phyloP scores from a whole-genome alignment of 2,797 vertebrate species.

The Pristis pectinata region DNA sequence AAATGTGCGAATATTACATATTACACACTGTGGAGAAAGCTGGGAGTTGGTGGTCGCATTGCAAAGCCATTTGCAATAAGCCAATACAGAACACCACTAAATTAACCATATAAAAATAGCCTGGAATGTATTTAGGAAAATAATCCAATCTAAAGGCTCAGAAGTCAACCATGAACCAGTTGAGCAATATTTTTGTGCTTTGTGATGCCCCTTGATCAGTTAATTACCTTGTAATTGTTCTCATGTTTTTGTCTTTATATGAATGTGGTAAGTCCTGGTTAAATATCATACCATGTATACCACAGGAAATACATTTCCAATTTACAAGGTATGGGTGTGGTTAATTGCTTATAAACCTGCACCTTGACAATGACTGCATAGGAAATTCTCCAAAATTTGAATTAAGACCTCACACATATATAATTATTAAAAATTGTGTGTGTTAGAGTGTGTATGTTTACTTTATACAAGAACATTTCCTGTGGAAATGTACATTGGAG shows the following conservation, averaged over 20 bases:
- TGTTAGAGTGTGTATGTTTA: background rate
- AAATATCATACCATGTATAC: background rate
- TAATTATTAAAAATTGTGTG: background rate
- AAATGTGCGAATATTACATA: no score
- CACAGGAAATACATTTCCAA: background rate
- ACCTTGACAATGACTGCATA: background rate
- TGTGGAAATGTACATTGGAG: background rate
- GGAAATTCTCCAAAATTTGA: background rate
- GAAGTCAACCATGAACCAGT: background rate
- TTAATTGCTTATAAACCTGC: background rate
- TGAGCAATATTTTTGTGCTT: background rate
- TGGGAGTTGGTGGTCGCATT: background rate
- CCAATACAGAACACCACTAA: background rate
- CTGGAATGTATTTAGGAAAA: background rate
- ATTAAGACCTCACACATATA: background rate
- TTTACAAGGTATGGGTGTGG: background rate
- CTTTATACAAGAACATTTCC: background rate
- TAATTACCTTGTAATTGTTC: background rate
- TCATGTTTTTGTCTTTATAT: background rate
- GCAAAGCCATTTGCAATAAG: background rate
- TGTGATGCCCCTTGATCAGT: background rate
- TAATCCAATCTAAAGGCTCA: slow-evolving; percentile 8
- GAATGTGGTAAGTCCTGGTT: background rate
- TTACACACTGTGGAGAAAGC: background rate
- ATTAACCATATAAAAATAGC: background rate